Evolutionary conservation across 2,888 invertebrate genomes (phyloP).

Genomic region (Entomobrya proxima): DNA sequence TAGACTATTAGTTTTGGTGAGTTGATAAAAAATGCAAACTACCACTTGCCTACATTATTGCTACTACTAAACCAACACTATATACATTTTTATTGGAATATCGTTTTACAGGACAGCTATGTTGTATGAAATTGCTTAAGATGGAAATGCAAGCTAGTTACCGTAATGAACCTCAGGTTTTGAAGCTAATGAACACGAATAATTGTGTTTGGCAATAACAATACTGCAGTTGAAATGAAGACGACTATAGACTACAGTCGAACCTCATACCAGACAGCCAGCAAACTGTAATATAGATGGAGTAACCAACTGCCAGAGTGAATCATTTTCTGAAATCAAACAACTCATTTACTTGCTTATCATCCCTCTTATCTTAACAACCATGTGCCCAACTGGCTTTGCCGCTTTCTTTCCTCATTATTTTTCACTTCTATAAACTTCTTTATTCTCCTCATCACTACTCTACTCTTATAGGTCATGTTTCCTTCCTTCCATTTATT

Average conservation of each 20-base stretch:
- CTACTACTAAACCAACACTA: not conserved
- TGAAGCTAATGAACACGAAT: slow-evolving; percentile 21
- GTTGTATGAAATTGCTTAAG: not conserved
- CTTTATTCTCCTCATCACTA: slow-evolving; percentile 4
- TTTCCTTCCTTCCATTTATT: not conserved
- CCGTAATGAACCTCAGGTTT: slow-evolving; percentile 6
- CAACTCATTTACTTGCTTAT: slow-evolving; percentile 64
- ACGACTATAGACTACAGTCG: no score
- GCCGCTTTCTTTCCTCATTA: slow-evolving; percentile 59
- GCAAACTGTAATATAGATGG: slow-evolving; percentile 21
- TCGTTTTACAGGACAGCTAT: no score
- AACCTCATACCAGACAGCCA: not conserved
- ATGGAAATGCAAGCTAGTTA: not conserved
- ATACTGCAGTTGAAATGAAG: not conserved
- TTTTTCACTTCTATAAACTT: slow-evolving; percentile 19
- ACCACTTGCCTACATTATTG: not conserved
- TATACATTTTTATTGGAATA: not conserved
- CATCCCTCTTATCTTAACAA: slow-evolving; percentile 59
- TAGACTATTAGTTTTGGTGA: not conserved
- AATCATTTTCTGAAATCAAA: slow-evolving; percentile 63
- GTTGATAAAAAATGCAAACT: not conserved
- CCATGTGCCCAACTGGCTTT: slow-evolving; percentile 62
- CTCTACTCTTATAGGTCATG: not conserved
- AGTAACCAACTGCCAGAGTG: slow-evolving; percentile 28
- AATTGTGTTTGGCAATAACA: slow-evolving; percentile 19